Evolutionary conservation across 2,797 vertebrate genomes (phyloP).

Genomic region (Pelobates cultripes): DNA sequence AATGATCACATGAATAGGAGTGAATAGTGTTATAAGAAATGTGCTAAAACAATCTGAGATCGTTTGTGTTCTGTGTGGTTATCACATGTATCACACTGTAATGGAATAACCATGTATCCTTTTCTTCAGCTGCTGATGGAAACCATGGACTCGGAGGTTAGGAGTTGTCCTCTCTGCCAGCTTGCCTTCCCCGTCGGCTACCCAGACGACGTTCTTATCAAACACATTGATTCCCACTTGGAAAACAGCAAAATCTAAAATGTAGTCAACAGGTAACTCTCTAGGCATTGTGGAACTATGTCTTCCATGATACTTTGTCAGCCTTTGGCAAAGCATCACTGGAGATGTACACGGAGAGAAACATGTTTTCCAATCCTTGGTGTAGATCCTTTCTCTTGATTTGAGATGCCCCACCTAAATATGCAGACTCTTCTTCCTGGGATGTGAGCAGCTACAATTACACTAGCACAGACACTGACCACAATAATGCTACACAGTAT

Average conservation of each 20-base stretch:
- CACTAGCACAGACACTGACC: not conserved
- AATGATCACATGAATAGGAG: too few species aligned
- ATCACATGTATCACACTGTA: too few species aligned
- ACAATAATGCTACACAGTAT: slow-evolving; percentile 2
- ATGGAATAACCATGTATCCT: not conserved
- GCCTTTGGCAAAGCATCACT: too few species aligned
- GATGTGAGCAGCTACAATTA: not conserved
- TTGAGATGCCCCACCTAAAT: not conserved
- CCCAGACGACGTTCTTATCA: slow-evolving; percentile 95
- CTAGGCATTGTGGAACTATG: too few species aligned
- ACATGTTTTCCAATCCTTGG: too few species aligned
- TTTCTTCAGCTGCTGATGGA: slow-evolving; percentile 91
- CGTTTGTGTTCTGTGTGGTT: too few species aligned
- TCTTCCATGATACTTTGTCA: too few species aligned
- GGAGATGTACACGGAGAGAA: too few species aligned
- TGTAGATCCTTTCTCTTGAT: not conserved
- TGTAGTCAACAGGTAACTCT: too few species aligned
- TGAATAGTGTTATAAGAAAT: too few species aligned
- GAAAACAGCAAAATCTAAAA: slow-evolving; percentile 98
- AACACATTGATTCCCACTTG: slow-evolving; percentile 97
- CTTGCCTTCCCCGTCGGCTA: slow-evolving; percentile 93
- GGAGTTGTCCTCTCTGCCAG: slow-evolving; percentile 95
- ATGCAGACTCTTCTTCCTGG: not conserved
- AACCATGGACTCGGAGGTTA: slow-evolving; percentile 90
- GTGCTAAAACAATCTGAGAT: too few species aligned